Conservation (phyloP, 2,797 vertebrate species). For the Poeciliopsis turneri region DNA sequence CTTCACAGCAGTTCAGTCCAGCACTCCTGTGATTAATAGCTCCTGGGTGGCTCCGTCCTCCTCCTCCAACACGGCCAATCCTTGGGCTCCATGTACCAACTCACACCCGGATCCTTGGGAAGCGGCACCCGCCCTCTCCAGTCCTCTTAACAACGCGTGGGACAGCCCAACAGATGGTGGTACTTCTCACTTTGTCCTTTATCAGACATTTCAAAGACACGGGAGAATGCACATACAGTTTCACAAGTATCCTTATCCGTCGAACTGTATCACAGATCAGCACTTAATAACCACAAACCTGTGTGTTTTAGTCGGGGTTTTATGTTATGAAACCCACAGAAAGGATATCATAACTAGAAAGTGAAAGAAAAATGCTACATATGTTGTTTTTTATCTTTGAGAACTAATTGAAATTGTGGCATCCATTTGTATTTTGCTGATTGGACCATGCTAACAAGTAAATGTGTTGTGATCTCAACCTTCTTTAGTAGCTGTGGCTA, state of each 20-base stretch:
- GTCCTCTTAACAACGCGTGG: constrained; percentile 66
- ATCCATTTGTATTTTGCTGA: not conserved
- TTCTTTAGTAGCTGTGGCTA: not conserved
- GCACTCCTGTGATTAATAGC: constrained; percentile 68
- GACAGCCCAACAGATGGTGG: constrained; percentile 66
- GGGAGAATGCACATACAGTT: not conserved
- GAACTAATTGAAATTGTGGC: not conserved
- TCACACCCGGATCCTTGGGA: constrained; percentile 74
- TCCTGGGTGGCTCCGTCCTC: constrained; percentile 70
- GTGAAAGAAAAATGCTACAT: not conserved
- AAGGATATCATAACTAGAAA: not conserved
- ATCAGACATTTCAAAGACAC: not conserved
- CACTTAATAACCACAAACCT: not conserved
- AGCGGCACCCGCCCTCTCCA: constrained; percentile 45
- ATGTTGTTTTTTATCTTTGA: not conserved
- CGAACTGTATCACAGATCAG: not conserved
- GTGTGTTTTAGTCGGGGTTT: not conserved
- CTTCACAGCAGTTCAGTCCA: constrained; percentile 63
- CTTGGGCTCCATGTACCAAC: constrained; percentile 67
- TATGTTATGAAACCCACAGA: not conserved
- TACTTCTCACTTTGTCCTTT: constrained; percentile 39
- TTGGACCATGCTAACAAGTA: not conserved
- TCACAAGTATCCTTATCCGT: not conserved
- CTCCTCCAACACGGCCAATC: constrained; percentile 62
- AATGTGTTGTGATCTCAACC: not conserved